These are phyloP conservation scores for Hypocryptadius cinnamomeus DNA, from an alignment of 2,113 vertebrate genomes.

Conservation along the genomic window DNA sequence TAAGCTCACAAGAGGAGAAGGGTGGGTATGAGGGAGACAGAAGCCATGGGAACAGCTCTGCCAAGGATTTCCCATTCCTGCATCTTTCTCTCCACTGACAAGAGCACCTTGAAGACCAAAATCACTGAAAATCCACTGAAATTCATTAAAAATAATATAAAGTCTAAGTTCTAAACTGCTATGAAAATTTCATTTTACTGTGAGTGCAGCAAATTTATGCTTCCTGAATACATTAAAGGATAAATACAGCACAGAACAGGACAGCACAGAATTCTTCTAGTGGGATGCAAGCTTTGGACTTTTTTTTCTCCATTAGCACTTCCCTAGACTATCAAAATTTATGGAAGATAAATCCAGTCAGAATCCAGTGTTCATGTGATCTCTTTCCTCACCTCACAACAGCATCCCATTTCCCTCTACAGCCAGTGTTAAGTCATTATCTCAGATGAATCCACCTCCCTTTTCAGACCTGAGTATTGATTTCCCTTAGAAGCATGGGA, in stretches of 20 bases:
- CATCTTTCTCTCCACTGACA: not conserved
- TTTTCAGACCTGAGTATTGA: not conserved
- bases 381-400: not conserved
- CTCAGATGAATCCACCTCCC: not conserved
- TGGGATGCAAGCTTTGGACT: not conserved
- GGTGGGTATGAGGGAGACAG: not conserved
- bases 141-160: not conserved
- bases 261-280: not conserved
- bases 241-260: not conserved
- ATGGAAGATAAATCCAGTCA: not conserved
- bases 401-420: not conserved
- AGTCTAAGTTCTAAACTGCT: not conserved
- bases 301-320: not conserved
- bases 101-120: not conserved
- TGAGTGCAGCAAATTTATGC: not conserved
- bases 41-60: not conserved
- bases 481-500: accelerated
- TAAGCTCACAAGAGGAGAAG: not conserved
- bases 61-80: accelerated
- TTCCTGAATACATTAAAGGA: not conserved
- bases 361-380: not conserved
- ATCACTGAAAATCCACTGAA: not conserved
- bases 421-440: not conserved
- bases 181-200: not conserved
- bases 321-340: not conserved